Conservation (phyloP, 1,140 invertebrate genomes). For the Spodoptera litura region DNA sequence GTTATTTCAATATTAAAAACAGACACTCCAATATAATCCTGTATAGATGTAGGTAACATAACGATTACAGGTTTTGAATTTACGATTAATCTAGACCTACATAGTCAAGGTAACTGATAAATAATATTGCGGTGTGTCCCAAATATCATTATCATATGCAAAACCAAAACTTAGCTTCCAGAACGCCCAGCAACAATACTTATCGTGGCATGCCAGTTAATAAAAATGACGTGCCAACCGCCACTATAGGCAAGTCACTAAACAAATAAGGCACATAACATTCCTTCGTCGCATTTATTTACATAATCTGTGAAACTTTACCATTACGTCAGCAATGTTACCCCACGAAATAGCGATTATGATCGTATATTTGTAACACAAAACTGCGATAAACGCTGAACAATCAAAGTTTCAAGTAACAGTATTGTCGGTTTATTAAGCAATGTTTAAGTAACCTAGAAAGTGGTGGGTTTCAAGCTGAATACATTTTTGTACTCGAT, state of each 20-base stretch:
- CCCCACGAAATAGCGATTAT: constrained; percentile 23
- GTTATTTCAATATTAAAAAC: no score
- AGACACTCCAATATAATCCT: no score
- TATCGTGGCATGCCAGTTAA: not conserved
- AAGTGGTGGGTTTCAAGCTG: constrained; percentile 50
- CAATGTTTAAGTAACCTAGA: constrained; percentile 59
- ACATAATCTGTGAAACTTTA: constrained; percentile 22
- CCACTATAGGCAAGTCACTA: constrained; percentile 1
- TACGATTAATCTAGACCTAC: no score
- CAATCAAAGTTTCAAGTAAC: constrained; percentile 77
- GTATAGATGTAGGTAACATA: no score
- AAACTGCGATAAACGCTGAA: constrained; percentile 69
- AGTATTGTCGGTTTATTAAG: constrained; percentile 80
- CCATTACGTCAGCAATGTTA: not conserved
- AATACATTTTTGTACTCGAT: constrained; percentile 74
- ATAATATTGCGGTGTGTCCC: not conserved
- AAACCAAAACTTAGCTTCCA: not conserved
- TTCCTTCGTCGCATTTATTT: constrained; percentile 23
- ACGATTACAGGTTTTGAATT: no score
- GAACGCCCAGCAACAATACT: not conserved
- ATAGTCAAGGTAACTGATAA: no score
- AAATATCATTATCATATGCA: not conserved
- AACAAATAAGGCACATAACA: not conserved
- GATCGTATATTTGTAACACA: constrained; percentile 52
- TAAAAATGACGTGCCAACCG: constrained; percentile 23